These are phyloP conservation scores for Mustela nigripes DNA, from an alignment of 2,113 vertebrate species.

Conservation along the genomic window DNA sequence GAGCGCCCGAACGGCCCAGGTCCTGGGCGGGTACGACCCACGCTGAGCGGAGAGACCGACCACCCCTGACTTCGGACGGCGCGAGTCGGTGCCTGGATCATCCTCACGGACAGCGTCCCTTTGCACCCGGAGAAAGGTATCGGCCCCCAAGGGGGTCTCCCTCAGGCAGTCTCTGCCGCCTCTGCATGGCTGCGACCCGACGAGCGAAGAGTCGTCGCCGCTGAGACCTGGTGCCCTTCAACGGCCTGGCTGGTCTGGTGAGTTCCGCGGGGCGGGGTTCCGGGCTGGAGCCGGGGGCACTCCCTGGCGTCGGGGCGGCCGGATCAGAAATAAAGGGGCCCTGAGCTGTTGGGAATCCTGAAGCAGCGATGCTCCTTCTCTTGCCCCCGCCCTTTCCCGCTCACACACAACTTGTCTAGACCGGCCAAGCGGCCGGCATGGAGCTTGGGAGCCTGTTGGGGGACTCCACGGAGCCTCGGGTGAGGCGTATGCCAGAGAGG, in stretches of 20 bases:
- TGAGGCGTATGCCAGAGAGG: neutral
- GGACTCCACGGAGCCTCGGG: neutral
- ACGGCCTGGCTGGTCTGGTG: constrained; percentile 67
- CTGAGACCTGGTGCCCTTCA: constrained; percentile 68
- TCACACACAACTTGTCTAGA: constrained; percentile 41
- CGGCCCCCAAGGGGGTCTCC: constrained; percentile 43
- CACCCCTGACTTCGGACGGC: constrained; percentile 23
- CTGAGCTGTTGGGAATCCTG: neutral
- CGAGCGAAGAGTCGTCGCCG: constrained; percentile 9
- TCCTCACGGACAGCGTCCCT: neutral
- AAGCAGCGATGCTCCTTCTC: neutral
- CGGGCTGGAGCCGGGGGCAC: constrained; percentile 18
- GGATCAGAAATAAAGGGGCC: neutral
- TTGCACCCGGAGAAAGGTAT: constrained; percentile 7
- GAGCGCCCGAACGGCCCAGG: constrained; percentile 13
- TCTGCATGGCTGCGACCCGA: constrained; percentile 58
- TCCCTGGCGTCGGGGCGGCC: neutral
- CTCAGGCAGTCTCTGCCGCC: neutral
- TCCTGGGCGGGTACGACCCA: constrained; percentile 4
- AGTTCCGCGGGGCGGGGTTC: constrained; percentile 55
- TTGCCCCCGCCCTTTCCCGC: neutral
- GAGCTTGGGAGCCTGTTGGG: neutral
- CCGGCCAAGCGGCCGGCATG: neutral
- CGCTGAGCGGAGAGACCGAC: constrained; percentile 47
- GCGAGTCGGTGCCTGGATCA: neutral